Base-by-base conservation (phyloP, 2,113 vertebrate species). In the Oryzias woworae region DNA sequence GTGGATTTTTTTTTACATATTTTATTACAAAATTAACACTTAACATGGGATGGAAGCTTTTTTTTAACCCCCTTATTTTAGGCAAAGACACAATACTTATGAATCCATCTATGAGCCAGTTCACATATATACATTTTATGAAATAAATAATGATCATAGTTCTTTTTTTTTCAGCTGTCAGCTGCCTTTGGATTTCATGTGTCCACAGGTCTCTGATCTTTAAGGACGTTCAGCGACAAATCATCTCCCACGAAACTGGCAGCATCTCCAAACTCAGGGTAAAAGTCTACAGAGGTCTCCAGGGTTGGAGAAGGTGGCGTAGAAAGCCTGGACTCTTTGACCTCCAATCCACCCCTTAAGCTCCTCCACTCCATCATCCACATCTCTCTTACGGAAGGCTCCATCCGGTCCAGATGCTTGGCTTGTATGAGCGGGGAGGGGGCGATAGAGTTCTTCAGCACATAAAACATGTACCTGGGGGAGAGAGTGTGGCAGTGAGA, bases 391-490 rank as follows among this genome's bases (percentile, higher is more conserved):
- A 87, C 77, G 14, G 54, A 83, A 46, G 83, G 82, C 13, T 93
- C 85, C 68, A 94, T 84, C 47, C 83, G 82, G 69, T 98, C 95
- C 68, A 95, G 72, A 64, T 93, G 91, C 78, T 92, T 92, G 58
- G 93, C 95, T 87, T 88, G 90, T 51, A 90, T 53, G 54, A 93
- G 87, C 24, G 88, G 86, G 69, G 93, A 91, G 60, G 85, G 78
- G 58, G 82, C 81, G 3, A 91, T 84, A 2, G 94, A 94, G 58
- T 95, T 96, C 89, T 54, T 92, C 14, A 97, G 70, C 83, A 91
- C 88, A 55, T 91, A 90, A 69, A 95, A 70, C 45, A 91, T 84
- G 80, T 93, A 96, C 90, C 97, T 98, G 88, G 66, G 62, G 81
- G 69, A 88, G 50, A 62, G 85, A 87, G 81, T 23, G 71, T 77